phyloP scores from a whole-genome alignment of 2,797 vertebrate genomes.

The Cuculus canorus region DNA sequence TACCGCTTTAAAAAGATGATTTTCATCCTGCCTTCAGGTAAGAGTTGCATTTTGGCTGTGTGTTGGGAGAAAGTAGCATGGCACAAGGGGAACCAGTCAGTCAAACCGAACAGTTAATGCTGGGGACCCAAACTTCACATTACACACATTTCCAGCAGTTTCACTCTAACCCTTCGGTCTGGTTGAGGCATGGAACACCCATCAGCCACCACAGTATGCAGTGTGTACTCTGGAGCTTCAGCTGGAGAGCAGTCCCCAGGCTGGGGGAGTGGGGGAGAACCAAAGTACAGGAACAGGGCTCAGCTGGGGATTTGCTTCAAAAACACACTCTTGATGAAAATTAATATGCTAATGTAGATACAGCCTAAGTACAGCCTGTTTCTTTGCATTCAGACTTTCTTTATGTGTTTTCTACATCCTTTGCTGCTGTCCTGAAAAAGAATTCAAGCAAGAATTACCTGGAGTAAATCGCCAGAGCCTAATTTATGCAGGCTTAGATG shows the following conservation, averaged over 20 bases:
- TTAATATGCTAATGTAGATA: neutral
- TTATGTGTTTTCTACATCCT: neutral
- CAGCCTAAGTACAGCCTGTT: neutral
- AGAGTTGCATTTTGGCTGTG: neutral
- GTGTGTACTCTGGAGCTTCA: neutral
- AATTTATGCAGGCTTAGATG: neutral
- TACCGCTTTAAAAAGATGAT: neutral
- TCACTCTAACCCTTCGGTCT: neutral
- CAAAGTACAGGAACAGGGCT: neutral
- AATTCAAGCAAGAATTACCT: neutral
- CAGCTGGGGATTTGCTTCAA: neutral
- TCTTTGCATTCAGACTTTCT: neutral
- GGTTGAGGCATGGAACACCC: neutral
- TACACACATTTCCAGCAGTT: neutral
- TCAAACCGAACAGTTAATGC: neutral
- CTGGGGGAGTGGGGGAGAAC: neutral
- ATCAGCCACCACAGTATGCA: accelerated
- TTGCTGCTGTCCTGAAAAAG: neutral
- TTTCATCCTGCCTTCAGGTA: neutral
- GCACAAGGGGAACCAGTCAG: accelerated
- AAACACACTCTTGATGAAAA: neutral
- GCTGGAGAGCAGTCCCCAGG: neutral
- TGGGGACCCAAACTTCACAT: neutral
- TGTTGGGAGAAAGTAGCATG: neutral
- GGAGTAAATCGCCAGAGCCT: neutral